These are phyloP conservation scores for Clepsis dumicolana DNA, from an alignment of 2,888 invertebrate species.

Conservation along the genomic window DNA sequence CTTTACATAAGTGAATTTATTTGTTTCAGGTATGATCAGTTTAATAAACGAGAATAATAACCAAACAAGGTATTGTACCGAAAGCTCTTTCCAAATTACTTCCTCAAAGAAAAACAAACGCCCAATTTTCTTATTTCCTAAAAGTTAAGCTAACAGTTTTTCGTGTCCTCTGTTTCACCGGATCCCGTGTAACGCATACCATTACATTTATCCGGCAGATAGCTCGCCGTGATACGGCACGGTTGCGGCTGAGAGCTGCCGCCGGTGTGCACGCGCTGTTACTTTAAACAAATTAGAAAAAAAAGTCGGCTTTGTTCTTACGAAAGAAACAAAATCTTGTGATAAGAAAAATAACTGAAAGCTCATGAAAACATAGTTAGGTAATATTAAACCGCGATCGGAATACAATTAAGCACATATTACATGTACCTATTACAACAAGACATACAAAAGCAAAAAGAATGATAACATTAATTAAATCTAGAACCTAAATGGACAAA, in stretches of 20 bases:
- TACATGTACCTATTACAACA: no score
- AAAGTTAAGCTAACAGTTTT: no score
- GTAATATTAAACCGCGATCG: no score
- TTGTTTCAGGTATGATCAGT: constrained; percentile 40
- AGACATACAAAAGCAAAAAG: no score
- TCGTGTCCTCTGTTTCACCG: background rate
- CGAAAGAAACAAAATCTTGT: background rate
- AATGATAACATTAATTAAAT: no score
- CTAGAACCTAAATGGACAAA: no score
- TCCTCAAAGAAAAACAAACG: no score
- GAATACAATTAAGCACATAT: no score
- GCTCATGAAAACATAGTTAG: no score
- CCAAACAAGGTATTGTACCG: background rate
- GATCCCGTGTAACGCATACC: background rate
- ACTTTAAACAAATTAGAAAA: constrained; percentile 31
- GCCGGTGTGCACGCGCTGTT: background rate
- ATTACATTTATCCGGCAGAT: constrained; percentile 15
- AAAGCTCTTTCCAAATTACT: background rate
- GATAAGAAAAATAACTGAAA: background rate
- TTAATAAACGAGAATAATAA: background rate
- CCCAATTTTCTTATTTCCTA: no score
- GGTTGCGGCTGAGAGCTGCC: background rate
- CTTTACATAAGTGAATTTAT: no score
- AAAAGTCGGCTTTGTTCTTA: constrained; percentile 3
- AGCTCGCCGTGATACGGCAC: constrained; percentile 35